Evolutionary conservation across 2,888 invertebrate species (phyloP), one percentile per base, ranked within the genome.

Genomic region (Carabus problematicus): DNA sequence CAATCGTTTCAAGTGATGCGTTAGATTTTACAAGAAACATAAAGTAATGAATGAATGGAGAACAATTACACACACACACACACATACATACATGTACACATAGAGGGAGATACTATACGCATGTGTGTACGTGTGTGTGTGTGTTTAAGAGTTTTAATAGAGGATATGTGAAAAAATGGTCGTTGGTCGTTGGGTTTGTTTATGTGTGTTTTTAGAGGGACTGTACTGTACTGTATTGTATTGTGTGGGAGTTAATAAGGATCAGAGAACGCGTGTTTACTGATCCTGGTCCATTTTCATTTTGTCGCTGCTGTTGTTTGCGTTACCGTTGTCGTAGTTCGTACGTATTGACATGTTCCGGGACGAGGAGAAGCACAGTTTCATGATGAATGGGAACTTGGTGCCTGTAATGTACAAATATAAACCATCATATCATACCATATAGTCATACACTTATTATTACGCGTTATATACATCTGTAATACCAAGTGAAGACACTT

Each of bases 351-450:
- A 80, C 86, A 89, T 85, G 81, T 87, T 82, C 82, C 90, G 84
- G 72, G 91, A 89, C 71, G 95, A 95, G 16, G 97, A 97, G 88
- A 98, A 98, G 82, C 98, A 98, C 76, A 98, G 86, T 85, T 98
- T 98, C 92, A 98, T 94, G 78, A 97, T 94, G 87, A 97, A 98
- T 75, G 98, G 98, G 84, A 96, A 96, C 85, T 97, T 97, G 75
- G 96, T 96, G 82, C 92, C 96, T 95, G 87, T 11, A 88, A 87
- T 16, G 11, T 40, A 41, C 12, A 41, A 18, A 16, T 18, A 16
- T 52, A 52, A 52, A 45, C 14, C 52, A 52, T 9, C 12, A 52
- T 11, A 12, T 6, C 4, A 52, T 11, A 12, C 18, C 11, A 8
- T 49, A 52, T 16, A 52, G 8, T 47, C 47, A 11, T 47, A 7